Evolutionary conservation across 2,113 vertebrate species (phyloP).

Genomic region (Vicugna pacos): DNA sequence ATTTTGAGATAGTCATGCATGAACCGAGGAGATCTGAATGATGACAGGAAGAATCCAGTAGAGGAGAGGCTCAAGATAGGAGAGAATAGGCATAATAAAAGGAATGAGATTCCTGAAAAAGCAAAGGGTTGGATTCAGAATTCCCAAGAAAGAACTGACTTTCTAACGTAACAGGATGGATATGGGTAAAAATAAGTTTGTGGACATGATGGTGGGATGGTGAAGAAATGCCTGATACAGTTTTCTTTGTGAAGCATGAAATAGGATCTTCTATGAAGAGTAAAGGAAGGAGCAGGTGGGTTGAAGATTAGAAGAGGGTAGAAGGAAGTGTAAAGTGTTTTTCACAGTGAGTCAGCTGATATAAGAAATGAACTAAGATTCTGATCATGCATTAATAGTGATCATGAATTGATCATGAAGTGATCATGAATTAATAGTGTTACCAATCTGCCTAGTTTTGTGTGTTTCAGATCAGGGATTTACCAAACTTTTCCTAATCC

Average conservation of each 20-base stretch:
- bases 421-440: not conserved
- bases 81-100: not conserved
- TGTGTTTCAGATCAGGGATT: not conserved
- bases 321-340: not conserved
- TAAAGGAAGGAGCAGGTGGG: not conserved
- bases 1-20: not conserved
- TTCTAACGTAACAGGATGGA: not conserved
- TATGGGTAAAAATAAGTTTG: not conserved
- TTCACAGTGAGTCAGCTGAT: not conserved
- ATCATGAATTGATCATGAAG: not conserved
- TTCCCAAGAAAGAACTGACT: not conserved
- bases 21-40: not conserved
- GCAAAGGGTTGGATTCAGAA: not conserved
- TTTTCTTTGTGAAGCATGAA: not conserved
- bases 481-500: not conserved
- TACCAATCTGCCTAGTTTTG: not conserved
- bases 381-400: not conserved
- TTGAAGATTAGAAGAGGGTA: not conserved
- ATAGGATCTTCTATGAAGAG: not conserved
- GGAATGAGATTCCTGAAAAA: not conserved
- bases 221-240: not conserved
- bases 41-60: not conserved
- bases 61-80: not conserved
- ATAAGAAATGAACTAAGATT: not conserved
- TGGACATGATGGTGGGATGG: not conserved